Evolutionary conservation across 2,797 vertebrate genomes (phyloP).

Genomic region (Cercopithecus hamlyni): DNA sequence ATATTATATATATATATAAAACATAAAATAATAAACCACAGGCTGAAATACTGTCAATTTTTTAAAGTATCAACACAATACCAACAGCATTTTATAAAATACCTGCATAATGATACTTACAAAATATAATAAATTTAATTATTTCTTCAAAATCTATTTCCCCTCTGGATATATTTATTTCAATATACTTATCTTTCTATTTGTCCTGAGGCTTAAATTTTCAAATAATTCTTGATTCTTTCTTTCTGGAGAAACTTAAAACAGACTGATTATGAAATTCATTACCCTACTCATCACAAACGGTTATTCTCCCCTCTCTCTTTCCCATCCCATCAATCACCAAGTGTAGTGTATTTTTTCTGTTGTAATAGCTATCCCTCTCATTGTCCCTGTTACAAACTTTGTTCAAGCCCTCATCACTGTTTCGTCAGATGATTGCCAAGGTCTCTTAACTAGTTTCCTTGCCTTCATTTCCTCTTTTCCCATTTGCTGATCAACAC

Average conservation of each 20-base stretch:
- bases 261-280: neutral
- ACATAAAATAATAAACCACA: neutral
- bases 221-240: neutral
- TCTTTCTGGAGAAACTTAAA: neutral
- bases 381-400: neutral
- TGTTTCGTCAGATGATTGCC: neutral
- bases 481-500: neutral
- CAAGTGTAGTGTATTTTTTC: neutral
- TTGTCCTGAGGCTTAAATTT: neutral
- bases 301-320: neutral
- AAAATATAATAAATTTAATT: neutral
- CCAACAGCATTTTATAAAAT: neutral
- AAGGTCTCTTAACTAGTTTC: neutral
- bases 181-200: neutral
- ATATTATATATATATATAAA: neutral
- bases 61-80: neutral
- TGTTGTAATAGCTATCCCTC: neutral
- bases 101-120: neutral
- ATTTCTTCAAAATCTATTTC: slow-evolving; percentile 2
- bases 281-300: neutral
- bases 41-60: neutral
- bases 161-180: neutral
- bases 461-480: neutral
- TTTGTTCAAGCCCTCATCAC: neutral
- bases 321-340: neutral